Evolutionary conservation across 2,113 vertebrate species (phyloP).

Genomic region (Protobothrops mucrosquamatus): DNA sequence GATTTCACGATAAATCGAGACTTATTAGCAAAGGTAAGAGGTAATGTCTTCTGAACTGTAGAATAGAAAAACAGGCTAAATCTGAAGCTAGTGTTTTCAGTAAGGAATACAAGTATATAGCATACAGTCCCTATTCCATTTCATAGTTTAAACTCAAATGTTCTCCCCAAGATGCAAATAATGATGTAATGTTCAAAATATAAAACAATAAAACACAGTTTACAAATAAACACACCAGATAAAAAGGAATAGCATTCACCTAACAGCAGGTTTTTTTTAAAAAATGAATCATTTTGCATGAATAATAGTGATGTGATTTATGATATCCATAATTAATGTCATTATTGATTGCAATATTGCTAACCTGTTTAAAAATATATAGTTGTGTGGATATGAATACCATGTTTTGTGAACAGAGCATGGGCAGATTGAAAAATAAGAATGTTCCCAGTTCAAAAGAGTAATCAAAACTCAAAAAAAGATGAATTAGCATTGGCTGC

Average conservation of each 20-base stretch:
- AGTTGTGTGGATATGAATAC: neutral
- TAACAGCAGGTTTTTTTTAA: neutral
- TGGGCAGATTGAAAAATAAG: neutral
- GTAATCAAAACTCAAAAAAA: neutral
- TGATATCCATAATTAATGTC: neutral
- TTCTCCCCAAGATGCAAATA: neutral
- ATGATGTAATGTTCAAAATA: neutral
- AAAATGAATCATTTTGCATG: neutral
- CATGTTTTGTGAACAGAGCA: neutral
- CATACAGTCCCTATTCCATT: neutral
- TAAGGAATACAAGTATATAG: neutral
- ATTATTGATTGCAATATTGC: neutral
- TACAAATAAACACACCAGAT: neutral
- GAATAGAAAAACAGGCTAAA: neutral
- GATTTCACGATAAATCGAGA: slow-evolving; percentile 85
- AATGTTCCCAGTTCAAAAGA: neutral
- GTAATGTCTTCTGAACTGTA: neutral
- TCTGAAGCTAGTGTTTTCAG: neutral
- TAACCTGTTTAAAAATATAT: neutral
- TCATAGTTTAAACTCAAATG: too few relatives aligned
- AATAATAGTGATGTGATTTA: neutral
- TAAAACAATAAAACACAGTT: neutral
- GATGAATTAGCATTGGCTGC: neutral
- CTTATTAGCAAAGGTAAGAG: slow-evolving; percentile 84
- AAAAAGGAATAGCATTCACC: neutral